These are phyloP conservation scores for Diprion similis DNA, from an alignment of 1,140 invertebrate genomes.

Conservation along the genomic window DNA sequence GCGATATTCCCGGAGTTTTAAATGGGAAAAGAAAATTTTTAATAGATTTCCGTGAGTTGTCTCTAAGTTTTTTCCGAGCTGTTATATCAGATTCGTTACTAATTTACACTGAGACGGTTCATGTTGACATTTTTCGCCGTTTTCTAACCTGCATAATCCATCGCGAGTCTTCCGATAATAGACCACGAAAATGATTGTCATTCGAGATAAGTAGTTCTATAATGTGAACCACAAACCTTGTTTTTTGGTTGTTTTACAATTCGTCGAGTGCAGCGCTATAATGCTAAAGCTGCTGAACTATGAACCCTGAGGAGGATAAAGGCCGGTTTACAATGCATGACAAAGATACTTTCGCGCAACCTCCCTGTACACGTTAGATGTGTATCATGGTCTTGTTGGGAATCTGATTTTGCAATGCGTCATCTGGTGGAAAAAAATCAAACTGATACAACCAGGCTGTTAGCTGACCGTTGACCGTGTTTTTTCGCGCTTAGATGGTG, in stretches of 20 bases:
- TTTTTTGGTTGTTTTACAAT: too few species aligned
- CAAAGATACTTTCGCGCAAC: too few species aligned
- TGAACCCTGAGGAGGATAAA: neutral
- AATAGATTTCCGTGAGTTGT: neutral
- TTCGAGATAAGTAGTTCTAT: slow-evolving; percentile 30
- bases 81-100: slow-evolving; percentile 5
- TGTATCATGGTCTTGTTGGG: too few species aligned
- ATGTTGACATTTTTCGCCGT: slow-evolving; percentile 20
- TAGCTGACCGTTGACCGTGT: too few species aligned
- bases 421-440: too few species aligned
- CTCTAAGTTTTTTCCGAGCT: neutral
- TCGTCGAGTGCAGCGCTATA: neutral
- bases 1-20: neutral
- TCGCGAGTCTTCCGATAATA: slow-evolving; percentile 26
- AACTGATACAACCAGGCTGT: too few species aligned
- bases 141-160: slow-evolving; percentile 42
- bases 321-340: too few species aligned
- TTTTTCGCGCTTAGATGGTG: too few species aligned
- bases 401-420: too few species aligned
- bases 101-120: slow-evolving; percentile 22
- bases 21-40: neutral
- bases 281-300: neutral
- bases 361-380: too few species aligned
- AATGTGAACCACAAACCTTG: neutral
- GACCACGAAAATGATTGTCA: slow-evolving; percentile 49